These are phyloP conservation scores for Pemphigus obesinymphae DNA, from an alignment of 1,140 invertebrate genomes.

Conservation along the genomic window DNA sequence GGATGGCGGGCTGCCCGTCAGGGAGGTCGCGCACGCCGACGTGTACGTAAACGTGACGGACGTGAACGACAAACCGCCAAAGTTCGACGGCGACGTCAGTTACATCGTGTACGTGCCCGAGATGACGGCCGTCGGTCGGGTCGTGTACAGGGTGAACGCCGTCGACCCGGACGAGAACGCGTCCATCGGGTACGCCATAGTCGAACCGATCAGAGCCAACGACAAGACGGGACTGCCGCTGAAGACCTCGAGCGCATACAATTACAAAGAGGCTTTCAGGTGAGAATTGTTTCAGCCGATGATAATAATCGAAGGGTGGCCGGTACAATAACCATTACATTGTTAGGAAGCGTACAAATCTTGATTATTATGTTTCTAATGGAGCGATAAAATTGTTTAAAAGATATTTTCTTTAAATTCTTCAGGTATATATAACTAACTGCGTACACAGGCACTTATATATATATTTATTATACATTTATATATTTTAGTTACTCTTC, in stretches of 20 bases:
- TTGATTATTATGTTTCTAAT: no score
- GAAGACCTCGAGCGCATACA: slow-evolving; percentile 50
- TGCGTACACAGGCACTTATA: no score
- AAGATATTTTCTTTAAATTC: no score
- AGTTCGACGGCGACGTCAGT: slow-evolving; percentile 60
- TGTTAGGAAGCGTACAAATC: no score
- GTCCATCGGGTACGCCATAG: slow-evolving; percentile 63
- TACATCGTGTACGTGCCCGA: slow-evolving; percentile 69
- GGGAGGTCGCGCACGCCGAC: slow-evolving; percentile 69
- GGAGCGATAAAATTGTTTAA: no score
- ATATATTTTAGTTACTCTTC: no score
- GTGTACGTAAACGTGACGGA: slow-evolving; percentile 69
- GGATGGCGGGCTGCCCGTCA: slow-evolving; percentile 67
- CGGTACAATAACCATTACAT: no score
- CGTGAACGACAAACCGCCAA: slow-evolving; percentile 77
- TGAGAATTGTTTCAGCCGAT: background rate
- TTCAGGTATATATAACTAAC: no score
- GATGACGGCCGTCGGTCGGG: slow-evolving; percentile 60
- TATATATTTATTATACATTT: no score
- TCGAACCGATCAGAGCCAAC: slow-evolving; percentile 64
- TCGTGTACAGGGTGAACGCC: slow-evolving; percentile 62
- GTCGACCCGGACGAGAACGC: slow-evolving; percentile 67
- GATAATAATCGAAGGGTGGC: no score
- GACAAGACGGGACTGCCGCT: slow-evolving; percentile 70
- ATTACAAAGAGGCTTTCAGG: slow-evolving; percentile 13